Evolutionary conservation across 2,888 invertebrate genomes (phyloP).

Genomic region (Pimpla rufipes): DNA sequence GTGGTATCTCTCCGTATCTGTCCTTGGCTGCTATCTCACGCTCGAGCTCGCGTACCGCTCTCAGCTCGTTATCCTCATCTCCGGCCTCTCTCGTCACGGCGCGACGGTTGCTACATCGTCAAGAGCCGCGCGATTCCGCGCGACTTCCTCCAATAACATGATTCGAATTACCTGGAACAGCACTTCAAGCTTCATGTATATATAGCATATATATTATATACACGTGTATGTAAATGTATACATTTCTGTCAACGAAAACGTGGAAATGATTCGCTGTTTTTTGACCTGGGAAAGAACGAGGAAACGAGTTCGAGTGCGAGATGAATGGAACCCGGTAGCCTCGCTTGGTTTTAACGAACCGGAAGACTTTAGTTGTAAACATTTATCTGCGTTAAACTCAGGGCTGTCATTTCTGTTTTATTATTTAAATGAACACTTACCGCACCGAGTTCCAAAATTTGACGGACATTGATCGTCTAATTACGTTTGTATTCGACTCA

Average conservation of each 20-base stretch:
- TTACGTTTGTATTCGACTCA: too few species aligned
- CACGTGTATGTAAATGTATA: too few species aligned
- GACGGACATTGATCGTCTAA: too few species aligned
- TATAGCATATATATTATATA: too few species aligned
- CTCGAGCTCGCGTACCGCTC: constrained; percentile 26
- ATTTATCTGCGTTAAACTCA: too few species aligned
- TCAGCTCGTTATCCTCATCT: constrained; percentile 8
- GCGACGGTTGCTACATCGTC: not conserved
- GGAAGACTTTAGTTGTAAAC: constrained; percentile 13
- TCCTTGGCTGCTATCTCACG: constrained; percentile 1
- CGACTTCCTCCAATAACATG: constrained; percentile 32
- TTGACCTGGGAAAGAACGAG: not conserved
- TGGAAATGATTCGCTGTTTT: constrained; percentile 30
- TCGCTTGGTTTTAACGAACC: not conserved
- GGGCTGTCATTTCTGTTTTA: too few species aligned
- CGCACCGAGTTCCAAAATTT: too few species aligned
- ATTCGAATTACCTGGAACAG: constrained; percentile 40
- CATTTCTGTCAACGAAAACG: not conserved
- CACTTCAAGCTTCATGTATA: not conserved
- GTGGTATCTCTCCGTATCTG: too few species aligned
- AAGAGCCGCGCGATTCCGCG: constrained; percentile 2
- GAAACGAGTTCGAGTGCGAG: constrained; percentile 13
- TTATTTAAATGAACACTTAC: too few species aligned
- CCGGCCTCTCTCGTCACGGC: not conserved
- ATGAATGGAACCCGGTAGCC: constrained; percentile 4